A percentile compares a stretch with the other conserved stretches of the same genome.
These are phyloP conservation scores for Camponotus vicinus DNA, from an alignment of 1,140 invertebrate species.

Conservation along the genomic window DNA sequence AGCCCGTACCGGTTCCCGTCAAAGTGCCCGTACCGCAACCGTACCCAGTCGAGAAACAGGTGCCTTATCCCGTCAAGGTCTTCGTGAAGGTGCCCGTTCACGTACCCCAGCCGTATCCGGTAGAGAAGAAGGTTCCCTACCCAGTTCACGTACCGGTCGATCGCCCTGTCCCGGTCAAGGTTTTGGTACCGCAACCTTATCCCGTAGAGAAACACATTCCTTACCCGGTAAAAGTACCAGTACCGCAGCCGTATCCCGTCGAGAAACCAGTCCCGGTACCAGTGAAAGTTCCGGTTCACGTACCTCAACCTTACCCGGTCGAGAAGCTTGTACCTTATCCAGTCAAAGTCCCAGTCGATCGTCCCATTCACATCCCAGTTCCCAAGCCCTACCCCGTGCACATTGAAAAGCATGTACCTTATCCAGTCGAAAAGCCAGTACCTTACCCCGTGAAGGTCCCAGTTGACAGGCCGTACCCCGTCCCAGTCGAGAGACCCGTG, in stretches of 20 bases:
- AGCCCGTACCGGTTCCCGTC: conserved; percentile 82
- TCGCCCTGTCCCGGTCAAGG: conserved; percentile 89
- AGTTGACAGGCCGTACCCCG: conserved; percentile 89
- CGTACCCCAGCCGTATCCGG: conserved; percentile 87
- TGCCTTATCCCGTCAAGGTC: conserved; percentile 84
- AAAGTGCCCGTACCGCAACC: conserved; percentile 90
- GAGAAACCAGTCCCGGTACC: conserved; percentile 89
- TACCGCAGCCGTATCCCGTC: conserved; percentile 91
- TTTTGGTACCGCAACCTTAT: conserved; percentile 90
- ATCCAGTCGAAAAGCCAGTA: conserved; percentile 88
- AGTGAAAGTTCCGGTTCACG: conserved; percentile 89
- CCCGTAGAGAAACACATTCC: conserved; percentile 89
- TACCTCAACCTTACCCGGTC: conserved; percentile 88
- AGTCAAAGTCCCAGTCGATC: conserved; percentile 88
- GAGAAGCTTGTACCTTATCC: conserved; percentile 88
- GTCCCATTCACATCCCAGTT: conserved; percentile 87
- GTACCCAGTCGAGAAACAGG: conserved; percentile 82
- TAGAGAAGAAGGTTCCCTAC: conserved; percentile 83
- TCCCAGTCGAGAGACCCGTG: conserved; percentile 90
- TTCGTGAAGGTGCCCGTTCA: conserved; percentile 89
- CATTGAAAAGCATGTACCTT: conserved; percentile 89
- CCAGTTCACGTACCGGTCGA: conserved; percentile 86
- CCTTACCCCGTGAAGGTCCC: conserved; percentile 88
- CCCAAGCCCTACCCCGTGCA: conserved; percentile 88
- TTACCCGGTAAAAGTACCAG: conserved; percentile 89